Base-by-base conservation (phyloP, 2,888 invertebrate species). In the Dexiosoma caninum region DNA sequence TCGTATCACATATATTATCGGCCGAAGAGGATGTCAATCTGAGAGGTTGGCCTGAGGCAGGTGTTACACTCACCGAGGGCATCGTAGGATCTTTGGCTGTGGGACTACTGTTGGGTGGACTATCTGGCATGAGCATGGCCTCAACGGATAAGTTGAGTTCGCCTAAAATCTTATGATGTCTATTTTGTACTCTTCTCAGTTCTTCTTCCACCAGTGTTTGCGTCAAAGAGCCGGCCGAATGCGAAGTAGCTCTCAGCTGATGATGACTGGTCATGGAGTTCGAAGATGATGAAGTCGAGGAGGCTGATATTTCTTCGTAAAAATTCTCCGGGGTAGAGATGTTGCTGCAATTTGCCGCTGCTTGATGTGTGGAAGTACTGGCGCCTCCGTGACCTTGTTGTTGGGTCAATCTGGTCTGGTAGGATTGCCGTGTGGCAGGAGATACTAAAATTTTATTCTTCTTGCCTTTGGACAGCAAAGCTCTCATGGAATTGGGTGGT, bases 81-180 rank as follows among this genome's bases (percentile, higher is more conserved):
- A 71, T 42, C 32, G 81, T 64, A 21, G 83, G 79, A 59, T 79
- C 14, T 78, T 81, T 27, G 83, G 80, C 19, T 12, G 91, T 90
- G 23, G 91, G 91, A 85, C 91, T 91, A 82, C 88, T 89, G 76
- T 88, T 90, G 83, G 90, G 90, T 81, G 90, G 90, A 83, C 93
- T 93, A 86, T 94, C 93, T 16, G 96, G 96, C 96, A 96, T 97
- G 83, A 97, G 90, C 96, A 97, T 96, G 53, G 95, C 96, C 91
- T 97, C 96, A 51, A 95, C 95, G 85, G 96, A 95, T 79, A 97
- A 92, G 91, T 96, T 96, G 78, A 97, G 91, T 90, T 97, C 96
- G 51, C 95, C 96, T 82, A 97, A 92, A 84, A 96, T 95, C 87
- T 95, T 92, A 85, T 94, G 94, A 90, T 97, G 96, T 72, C 95